These are phyloP conservation scores for Euschistus heros DNA, from an alignment of 1,140 invertebrate species.

Conservation along the genomic window DNA sequence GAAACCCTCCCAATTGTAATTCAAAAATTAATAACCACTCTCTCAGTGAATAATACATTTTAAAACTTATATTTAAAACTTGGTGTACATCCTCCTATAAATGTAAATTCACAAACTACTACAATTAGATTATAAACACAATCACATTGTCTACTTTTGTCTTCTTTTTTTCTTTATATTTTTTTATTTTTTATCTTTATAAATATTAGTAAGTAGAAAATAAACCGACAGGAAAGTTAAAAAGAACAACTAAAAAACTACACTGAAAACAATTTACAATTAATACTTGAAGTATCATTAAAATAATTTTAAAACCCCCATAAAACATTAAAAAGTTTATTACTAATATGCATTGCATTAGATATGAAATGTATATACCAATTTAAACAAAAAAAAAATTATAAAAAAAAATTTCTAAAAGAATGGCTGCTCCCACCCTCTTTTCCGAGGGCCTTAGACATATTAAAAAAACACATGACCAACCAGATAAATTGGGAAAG, in stretches of 20 bases:
- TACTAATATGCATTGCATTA: too few relatives aligned
- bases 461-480: neutral
- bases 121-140: neutral
- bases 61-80: neutral
- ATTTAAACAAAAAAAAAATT: too few relatives aligned
- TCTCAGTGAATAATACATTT: constrained; percentile 9
- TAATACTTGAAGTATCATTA: too few relatives aligned
- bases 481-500: constrained; percentile 1
- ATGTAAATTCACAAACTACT: neutral
- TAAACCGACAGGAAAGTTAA: constrained; percentile 9
- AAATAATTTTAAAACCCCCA: too few relatives aligned
- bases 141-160: constrained; percentile 9
- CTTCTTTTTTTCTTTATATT: constrained; percentile 2
- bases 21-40: constrained; percentile 1
- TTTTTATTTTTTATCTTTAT: constrained; percentile 8
- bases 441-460: neutral
- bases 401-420: too few relatives aligned
- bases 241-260: constrained; percentile 6
- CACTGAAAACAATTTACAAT: neutral
- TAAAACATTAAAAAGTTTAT: too few relatives aligned
- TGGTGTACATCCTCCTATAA: constrained; percentile 6
- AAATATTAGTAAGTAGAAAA: neutral
- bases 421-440: constrained; percentile 8
- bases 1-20: neutral
- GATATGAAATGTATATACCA: too few relatives aligned